Percentiles rank a stretch among this genome's conserved stretches.
These are phyloP conservation scores for Dolomedes plantarius DNA, from an alignment of 2,888 invertebrate species.

Conservation along the genomic window DNA sequence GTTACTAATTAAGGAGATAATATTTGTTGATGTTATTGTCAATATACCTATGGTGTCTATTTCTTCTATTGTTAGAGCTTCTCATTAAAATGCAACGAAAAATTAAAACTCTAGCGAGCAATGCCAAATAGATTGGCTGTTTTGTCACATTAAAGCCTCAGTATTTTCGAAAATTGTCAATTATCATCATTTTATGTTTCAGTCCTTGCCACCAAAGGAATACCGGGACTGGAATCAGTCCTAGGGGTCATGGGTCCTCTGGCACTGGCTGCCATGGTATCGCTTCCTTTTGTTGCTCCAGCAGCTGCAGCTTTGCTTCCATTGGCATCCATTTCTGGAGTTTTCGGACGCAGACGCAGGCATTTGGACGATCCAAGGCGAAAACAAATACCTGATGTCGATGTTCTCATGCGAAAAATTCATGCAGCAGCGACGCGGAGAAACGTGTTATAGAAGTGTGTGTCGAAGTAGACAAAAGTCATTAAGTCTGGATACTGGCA, in stretches of 20 bases:
- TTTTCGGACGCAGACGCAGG: slow-evolving; percentile 52
- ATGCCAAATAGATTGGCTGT: no score
- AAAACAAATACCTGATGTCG: slow-evolving; percentile 18
- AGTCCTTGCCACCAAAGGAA: slow-evolving; percentile 29
- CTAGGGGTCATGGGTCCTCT: slow-evolving; percentile 52
- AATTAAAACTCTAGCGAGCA: no score
- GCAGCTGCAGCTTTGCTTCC: slow-evolving; percentile 59
- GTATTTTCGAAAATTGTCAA: no score
- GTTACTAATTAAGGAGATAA: no score
- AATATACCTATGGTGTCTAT: no score
- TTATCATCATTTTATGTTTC: no score
- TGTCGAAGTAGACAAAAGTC: no score
- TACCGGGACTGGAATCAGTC: slow-evolving; percentile 45
- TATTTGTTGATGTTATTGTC: no score
- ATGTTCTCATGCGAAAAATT: slow-evolving; percentile 30
- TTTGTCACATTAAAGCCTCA: no score
- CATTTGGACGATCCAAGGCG: slow-evolving; percentile 26
- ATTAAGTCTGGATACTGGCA: no score
- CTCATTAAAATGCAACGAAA: no score
- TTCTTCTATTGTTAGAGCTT: no score
- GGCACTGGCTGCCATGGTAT: slow-evolving; percentile 61
- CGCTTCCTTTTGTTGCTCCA: slow-evolving; percentile 54
- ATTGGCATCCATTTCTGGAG: slow-evolving; percentile 39
- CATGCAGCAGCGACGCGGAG: slow-evolving; percentile 46
- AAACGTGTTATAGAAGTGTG: slow-evolving; percentile 1